Evolutionary conservation across 2,888 invertebrate species (phyloP), one percentile per base, ranked within the genome.

Genomic region (Agriopis marginaria): DNA sequence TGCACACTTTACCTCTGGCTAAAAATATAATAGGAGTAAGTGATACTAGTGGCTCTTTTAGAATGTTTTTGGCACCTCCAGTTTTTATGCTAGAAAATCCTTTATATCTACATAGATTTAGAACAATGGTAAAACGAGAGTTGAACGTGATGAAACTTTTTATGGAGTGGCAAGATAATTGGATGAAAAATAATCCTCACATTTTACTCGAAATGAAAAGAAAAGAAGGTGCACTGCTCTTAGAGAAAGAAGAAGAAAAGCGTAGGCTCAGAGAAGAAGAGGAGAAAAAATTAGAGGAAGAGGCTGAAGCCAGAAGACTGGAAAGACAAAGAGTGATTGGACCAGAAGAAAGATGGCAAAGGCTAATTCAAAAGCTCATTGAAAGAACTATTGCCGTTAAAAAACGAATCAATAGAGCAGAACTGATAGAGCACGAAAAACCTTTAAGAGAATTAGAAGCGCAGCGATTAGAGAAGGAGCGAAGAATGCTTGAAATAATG

Each of bases 41-140:
- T 61, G 97, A 97, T 80, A 94, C 94, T 51, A 96, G 96, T 75
- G 97, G 97, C 17, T 95, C 96, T 3, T 95, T 97, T 62, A 94
- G 96, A 76, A 95, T 97, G 89, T 96, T 96, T 77, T 87, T 94
- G 54, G 83, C 95, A 59, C 96, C 96, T 0, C 85, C 87, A 9
- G 90, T 93, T 77, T 95, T 96, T 80, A 91, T 95, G 82, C 86
- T 89, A 40, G 88, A 91, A 74, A 87, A 92, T 74, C 79, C 88
- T 8, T 77, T 84, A 55, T 95, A 96, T 78, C 74, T 88, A 32
- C 79, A 81, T 50, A 88, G 94, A 62, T 85, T 95, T 80, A 84
- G 92, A 75, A 80, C 77, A 0, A 95, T 95, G 82, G 83, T 96
- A 63, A 84, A 91, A 56, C 89, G 95, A 71, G 95, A 96, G 84